These are phyloP conservation scores for Indicator indicator DNA, from an alignment of 2,113 vertebrate genomes.

Conservation along the genomic window DNA sequence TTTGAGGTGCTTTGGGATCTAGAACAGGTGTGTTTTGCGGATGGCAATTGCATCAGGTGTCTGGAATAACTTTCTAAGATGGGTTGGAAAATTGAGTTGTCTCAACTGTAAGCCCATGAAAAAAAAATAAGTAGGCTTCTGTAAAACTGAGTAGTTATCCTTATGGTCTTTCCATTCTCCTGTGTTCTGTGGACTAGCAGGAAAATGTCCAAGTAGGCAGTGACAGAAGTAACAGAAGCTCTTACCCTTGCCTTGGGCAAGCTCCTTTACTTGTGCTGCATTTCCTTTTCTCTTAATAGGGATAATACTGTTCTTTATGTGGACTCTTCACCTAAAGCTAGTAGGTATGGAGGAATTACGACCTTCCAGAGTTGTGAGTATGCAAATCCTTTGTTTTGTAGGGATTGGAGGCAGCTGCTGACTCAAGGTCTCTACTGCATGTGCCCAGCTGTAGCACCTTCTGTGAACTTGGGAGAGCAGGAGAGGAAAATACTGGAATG, in stretches of 20 bases:
- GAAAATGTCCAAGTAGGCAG: neutral
- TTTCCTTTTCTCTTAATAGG: neutral
- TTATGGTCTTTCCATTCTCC: neutral
- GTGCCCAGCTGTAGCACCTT: neutral
- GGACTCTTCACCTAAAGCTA: neutral
- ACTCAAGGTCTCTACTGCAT: neutral
- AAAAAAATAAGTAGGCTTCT: neutral
- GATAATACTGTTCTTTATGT: neutral
- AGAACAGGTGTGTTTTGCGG: neutral
- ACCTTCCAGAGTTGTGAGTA: neutral
- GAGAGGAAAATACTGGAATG: neutral
- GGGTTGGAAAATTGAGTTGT: accelerated
- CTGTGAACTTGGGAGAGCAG: accelerated
- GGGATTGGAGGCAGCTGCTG: neutral
- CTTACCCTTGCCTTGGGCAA: neutral
- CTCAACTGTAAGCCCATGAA: neutral
- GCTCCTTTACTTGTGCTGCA: neutral
- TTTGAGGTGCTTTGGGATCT: neutral
- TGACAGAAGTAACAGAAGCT: neutral
- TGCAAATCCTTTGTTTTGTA: neutral
- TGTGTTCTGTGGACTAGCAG: neutral
- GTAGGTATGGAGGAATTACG: neutral
- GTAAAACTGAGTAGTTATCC: neutral
- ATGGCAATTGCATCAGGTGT: neutral
- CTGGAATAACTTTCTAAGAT: neutral